Evolutionary conservation across 2,888 invertebrate genomes (phyloP), one percentile per base, ranked within the genome.

Genomic region (Chirona hameri): DNA sequence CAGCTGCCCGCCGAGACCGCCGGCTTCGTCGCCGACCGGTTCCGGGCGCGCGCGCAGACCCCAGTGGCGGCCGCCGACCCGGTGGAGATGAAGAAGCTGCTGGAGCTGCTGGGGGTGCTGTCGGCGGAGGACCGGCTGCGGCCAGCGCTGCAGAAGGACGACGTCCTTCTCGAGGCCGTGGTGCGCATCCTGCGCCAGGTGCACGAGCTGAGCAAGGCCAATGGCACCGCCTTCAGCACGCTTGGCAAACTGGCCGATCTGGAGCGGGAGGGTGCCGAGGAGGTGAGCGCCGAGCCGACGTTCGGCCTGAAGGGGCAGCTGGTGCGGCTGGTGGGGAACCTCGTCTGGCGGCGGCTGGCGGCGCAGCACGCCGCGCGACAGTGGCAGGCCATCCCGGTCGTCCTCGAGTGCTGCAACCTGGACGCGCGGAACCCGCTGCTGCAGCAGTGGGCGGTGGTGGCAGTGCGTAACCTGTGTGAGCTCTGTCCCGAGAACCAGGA

Each of bases 1-100:
- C 14, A 18, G 46, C 76, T 76, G 76, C 27, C 76, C 18, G 39
- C 46, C 24, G 76, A 76, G 24, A n/a, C 90, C 93, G 52, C 90
- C 93, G 82, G 97, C 97, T 86, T 93, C 97, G 0, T 97, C 98
- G 88, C 96, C 97, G 0, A 97, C 97, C 88, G 90, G 93, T 57
- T 93, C 98, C 72, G 92, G 96, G 86, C 95, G 95, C 88, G 96
- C 97, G 24, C 93, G 97, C 31, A 91, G 96, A 81, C 94, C 94
- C 87, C 90, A 97, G 83, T 96, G 97, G 93, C 95, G 96, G 86
- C 96, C 96, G 89, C 94, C 89, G 95, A 94, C 88, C 88, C 89
- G 86, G 12, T 29, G 21, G 48, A n/a, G 57, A n/a, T 65, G 60
- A 27, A 81, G 65, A 69, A 60, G 24, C 46, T 31, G 46, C 46